Percentiles rank a stretch among this genome's conserved stretches.
phyloP scores from a whole-genome alignment of 2,888 invertebrate species.

The Gastrophysa polygoni region DNA sequence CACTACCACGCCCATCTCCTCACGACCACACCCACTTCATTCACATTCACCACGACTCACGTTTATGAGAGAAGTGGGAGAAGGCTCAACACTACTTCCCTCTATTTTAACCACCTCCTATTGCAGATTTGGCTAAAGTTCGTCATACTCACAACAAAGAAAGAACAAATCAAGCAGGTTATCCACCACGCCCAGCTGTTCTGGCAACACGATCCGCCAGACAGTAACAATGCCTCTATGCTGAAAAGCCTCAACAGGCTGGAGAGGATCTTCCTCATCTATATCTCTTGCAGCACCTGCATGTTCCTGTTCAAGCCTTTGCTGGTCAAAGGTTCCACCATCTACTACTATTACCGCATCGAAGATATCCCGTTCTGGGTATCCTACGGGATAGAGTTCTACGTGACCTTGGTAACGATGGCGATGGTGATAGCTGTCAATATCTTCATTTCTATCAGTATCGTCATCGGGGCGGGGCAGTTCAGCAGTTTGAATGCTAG shows the following conservation, averaged over 20 bases:
- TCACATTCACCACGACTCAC: too few relatives aligned
- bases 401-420: constrained; percentile 31
- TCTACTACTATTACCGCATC: constrained; percentile 30
- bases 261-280: constrained; percentile 20
- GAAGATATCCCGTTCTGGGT: constrained; percentile 23
- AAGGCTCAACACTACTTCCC: not conserved
- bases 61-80: too few relatives aligned
- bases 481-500: constrained; percentile 30
- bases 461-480: constrained; percentile 29
- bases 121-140: constrained; percentile 32
- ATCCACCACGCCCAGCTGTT: constrained; percentile 22
- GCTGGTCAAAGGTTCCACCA: constrained; percentile 27
- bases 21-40: too few relatives aligned
- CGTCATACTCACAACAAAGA: constrained; percentile 21
- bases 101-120: not conserved
- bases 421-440: constrained; percentile 31
- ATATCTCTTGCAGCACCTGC: constrained; percentile 28
- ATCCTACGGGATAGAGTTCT: constrained; percentile 30
- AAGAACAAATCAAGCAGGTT: constrained; percentile 19
- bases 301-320: constrained; percentile 32
- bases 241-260: constrained; percentile 17
- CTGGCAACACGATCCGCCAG: constrained; percentile 24
- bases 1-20: too few relatives aligned
- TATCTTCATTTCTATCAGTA: constrained; percentile 25
- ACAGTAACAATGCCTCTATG: constrained; percentile 22